Base-by-base conservation (phyloP, 2,113 vertebrate genomes). In the Cyanoliseus patagonus region DNA sequence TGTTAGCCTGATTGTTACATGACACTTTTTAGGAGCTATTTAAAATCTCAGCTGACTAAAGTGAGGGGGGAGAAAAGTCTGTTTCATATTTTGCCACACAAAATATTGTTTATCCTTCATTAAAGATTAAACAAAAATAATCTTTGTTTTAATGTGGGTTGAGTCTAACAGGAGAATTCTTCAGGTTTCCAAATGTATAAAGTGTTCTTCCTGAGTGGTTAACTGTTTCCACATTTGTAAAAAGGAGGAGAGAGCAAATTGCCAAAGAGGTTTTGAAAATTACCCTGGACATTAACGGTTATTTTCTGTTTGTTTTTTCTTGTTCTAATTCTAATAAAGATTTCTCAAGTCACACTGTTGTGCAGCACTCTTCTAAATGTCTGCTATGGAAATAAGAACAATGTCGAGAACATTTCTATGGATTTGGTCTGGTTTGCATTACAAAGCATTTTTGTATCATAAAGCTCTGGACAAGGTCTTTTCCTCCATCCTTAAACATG, bases 181-280 rank as follows among this genome's bases (percentile, higher is more conserved):
- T 89, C 73, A 88, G 61, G 70, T 96, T 97, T 97, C 97, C 96
- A 97, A 92, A 95, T 92, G 95, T 95, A 92, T 83, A 83, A 95
- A 92, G 93, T 67, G 61, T 64, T 96, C 96, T 97, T 97, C 97
- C 97, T 96, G 93, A 96, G 96, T 87, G 87, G 92, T 92, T 98
- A 98, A 97, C 62, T 70, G 22, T 95, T 97, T 77, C 95, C 97
- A 97, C 63, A 91, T 94, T 97, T 96, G 59, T 92, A 89, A 94
- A 95, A 95, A 96, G 14, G n/a, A 88, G 89, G 28, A 11, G 61
- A 94, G 76, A 96, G 87, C 82, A 97, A 97, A 96, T 88, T 84
- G 87, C 35, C 3, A 86, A 95, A 94, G 75, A 76, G 51, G 28
- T 83, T 92, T 96, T 94, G 92, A 92, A 97, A 86, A 89, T 85